Percentiles rank a stretch among this genome's conserved stretches.
These are phyloP conservation scores for Holacanthella duospinosa DNA, from an alignment of 2,888 invertebrate genomes.

Conservation along the genomic window DNA sequence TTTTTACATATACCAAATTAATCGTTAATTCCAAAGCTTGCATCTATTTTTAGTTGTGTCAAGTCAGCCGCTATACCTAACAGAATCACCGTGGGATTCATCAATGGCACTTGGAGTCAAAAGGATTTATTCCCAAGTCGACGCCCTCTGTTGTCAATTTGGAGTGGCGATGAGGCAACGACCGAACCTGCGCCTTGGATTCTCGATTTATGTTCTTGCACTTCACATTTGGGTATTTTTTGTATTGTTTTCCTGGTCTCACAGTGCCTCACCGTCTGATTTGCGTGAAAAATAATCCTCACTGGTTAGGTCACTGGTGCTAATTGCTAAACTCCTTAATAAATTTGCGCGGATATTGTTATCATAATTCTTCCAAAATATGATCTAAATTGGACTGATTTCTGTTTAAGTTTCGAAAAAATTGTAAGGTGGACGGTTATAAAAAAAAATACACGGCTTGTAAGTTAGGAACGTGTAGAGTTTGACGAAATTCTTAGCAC, in stretches of 20 bases:
- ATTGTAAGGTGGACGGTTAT: too few relatives aligned
- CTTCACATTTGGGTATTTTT: constrained; percentile 37
- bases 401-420: too few relatives aligned
- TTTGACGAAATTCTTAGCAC: too few relatives aligned
- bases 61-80: constrained; percentile 58
- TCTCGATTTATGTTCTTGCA: constrained; percentile 29
- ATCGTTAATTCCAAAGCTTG: not conserved
- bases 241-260: constrained; percentile 27
- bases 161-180: constrained; percentile 33
- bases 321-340: too few relatives aligned
- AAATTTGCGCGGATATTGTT: too few relatives aligned
- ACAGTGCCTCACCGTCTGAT: constrained; percentile 4
- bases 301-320: too few relatives aligned
- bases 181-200: constrained; percentile 34
- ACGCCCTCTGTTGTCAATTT: constrained; percentile 53
- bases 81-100: constrained; percentile 65
- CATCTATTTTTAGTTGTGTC: constrained; percentile 47
- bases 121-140: constrained; percentile 62
- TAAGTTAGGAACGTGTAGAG: too few relatives aligned
- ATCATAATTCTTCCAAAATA: too few relatives aligned
- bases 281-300: not conserved
- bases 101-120: constrained; percentile 64
- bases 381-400: too few relatives aligned
- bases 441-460: too few relatives aligned
- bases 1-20: not conserved